These are phyloP conservation scores for Pseudomyrmex dendroicus DNA, from an alignment of 1,140 invertebrate species.

Conservation along the genomic window DNA sequence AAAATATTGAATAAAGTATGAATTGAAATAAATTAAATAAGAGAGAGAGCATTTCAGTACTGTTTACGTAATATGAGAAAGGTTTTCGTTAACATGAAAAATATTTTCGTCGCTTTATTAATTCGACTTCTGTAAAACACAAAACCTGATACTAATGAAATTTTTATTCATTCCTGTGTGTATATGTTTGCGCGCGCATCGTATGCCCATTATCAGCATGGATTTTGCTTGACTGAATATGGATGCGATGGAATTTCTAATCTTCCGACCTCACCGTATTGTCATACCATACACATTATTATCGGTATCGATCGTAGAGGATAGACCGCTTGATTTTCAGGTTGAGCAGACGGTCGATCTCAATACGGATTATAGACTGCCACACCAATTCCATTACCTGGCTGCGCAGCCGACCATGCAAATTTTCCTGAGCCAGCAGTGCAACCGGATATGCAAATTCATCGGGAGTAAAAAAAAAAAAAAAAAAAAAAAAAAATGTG, in stretches of 20 bases:
- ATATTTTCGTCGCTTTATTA: not conserved
- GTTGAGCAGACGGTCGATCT: constrained; percentile 55
- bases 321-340: constrained; percentile 59
- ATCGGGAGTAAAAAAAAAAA: constrained; percentile 40
- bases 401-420: constrained; percentile 51
- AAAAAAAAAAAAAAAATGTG: constrained; percentile 35
- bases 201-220: not conserved
- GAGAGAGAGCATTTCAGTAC: not conserved
- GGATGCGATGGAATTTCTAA: constrained; percentile 54
- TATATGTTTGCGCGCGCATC: not conserved
- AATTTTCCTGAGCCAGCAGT: constrained; percentile 51
- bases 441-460: constrained; percentile 57
- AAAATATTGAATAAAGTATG: not conserved
- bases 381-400: constrained; percentile 54
- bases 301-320: constrained; percentile 52
- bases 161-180: not conserved
- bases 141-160: constrained; percentile 14
- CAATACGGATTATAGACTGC: constrained; percentile 59
- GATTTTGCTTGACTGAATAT: constrained; percentile 20
- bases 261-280: constrained; percentile 45
- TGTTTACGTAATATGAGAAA: not conserved
- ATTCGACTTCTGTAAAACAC: not conserved
- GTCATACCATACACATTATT: constrained; percentile 55
- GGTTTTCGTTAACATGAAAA: not conserved
- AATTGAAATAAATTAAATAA: not conserved